These are phyloP conservation scores for Diaphora mendica DNA, from an alignment of 2,888 invertebrate genomes.

Conservation along the genomic window DNA sequence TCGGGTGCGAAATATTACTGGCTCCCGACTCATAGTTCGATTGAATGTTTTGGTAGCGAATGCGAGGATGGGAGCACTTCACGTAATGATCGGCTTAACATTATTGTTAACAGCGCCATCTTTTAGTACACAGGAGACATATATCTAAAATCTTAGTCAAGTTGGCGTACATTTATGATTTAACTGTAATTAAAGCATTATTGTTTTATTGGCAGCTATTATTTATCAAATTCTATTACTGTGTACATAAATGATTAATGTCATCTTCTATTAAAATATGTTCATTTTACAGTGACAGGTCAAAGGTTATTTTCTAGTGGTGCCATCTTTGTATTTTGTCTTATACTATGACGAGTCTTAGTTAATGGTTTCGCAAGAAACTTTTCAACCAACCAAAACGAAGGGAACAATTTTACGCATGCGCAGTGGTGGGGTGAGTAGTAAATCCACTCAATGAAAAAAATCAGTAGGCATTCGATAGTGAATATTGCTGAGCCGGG, in stretches of 20 bases:
- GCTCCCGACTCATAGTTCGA: slow-evolving; percentile 68
- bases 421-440: slow-evolving; percentile 75
- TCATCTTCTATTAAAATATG: neutral
- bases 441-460: slow-evolving; percentile 73
- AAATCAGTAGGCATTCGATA: slow-evolving; percentile 71
- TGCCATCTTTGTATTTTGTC: slow-evolving; percentile 46
- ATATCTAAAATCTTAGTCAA: slow-evolving; percentile 8
- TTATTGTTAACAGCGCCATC: slow-evolving; percentile 60
- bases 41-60: slow-evolving; percentile 76
- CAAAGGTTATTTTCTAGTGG: neutral
- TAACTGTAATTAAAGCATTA: neutral
- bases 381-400: slow-evolving; percentile 57
- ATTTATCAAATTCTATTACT: neutral
- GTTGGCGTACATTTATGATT: neutral
- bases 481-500: slow-evolving; percentile 40
- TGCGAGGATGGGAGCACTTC: slow-evolving; percentile 25
- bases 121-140: slow-evolving; percentile 14
- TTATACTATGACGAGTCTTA: slow-evolving; percentile 31
- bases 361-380: slow-evolving; percentile 37
- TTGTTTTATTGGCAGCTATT: too few relatives aligned
- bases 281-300: neutral
- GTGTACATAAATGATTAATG: neutral
- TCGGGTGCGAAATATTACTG: slow-evolving; percentile 75
- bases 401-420: slow-evolving; percentile 74
- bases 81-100: slow-evolving; percentile 71